Evolutionary conservation across 2,888 invertebrate species (phyloP).

Genomic region (Agrotis ipsilon): DNA sequence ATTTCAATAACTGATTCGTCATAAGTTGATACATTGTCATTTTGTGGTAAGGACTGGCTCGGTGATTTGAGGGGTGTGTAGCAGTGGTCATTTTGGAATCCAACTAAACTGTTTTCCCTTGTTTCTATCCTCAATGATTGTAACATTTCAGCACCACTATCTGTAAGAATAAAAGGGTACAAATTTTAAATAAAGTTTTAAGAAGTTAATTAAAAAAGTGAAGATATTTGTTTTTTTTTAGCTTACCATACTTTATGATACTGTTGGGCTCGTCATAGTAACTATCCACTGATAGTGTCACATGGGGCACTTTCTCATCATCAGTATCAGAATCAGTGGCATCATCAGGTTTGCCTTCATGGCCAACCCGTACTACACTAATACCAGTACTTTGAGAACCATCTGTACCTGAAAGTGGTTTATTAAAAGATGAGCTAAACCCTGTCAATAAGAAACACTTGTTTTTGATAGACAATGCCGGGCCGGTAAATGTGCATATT

Average conservation of each 20-base stretch:
- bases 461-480: not conserved
- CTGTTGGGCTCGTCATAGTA: conserved; percentile 92
- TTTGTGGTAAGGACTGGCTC: conserved; percentile 86
- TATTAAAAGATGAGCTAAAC: not conserved
- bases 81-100: conserved; percentile 95
- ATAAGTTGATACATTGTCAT: conserved; percentile 78
- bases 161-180: conserved; percentile 68
- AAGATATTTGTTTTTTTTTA: no score
- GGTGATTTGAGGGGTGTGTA: conserved; percentile 94
- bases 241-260: conserved; percentile 89
- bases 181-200: not conserved
- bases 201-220: not conserved
- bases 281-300: conserved; percentile 93
- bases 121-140: conserved; percentile 88
- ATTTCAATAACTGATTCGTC: conserved; percentile 88
- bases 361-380: conserved; percentile 92
- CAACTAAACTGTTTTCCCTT: conserved; percentile 90
- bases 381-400: conserved; percentile 91
- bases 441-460: not conserved
- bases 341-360: conserved; percentile 89
- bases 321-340: conserved; percentile 91
- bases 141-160: conserved; percentile 89
- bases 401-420: conserved; percentile 80
- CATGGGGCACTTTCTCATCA: conserved; percentile 92
- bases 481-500: not conserved